phyloP scores from a whole-genome alignment of 1,140 invertebrate species.

The Tyrophagus putrescentiae region DNA sequence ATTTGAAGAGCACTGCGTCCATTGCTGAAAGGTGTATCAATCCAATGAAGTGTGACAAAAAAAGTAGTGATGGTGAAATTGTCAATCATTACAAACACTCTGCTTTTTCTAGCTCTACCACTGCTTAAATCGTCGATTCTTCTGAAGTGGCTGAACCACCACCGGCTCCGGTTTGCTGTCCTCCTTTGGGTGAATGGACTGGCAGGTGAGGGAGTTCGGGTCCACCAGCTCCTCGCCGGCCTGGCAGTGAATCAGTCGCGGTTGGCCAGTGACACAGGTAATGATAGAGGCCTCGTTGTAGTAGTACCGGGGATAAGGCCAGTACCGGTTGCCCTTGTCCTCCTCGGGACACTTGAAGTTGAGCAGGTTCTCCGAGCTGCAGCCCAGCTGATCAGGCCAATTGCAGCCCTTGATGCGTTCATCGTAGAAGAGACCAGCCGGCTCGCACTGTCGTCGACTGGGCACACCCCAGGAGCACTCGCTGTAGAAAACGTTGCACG shows the following conservation, averaged over 20 bases:
- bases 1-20: no score
- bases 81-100: no score
- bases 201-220: slow-evolving; percentile 14
- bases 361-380: slow-evolving; percentile 66
- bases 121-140: no score
- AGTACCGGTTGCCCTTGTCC: slow-evolving; percentile 59
- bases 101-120: no score
- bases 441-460: slow-evolving; percentile 57
- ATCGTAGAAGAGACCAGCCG: slow-evolving; percentile 65
- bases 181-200: slow-evolving; percentile 2
- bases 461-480: slow-evolving; percentile 70
- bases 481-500: slow-evolving; percentile 66
- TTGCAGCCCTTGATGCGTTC: slow-evolving; percentile 72
- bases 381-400: slow-evolving; percentile 72
- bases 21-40: no score
- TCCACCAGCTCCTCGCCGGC: slow-evolving; percentile 27
- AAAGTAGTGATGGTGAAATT: no score
- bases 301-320: slow-evolving; percentile 72
- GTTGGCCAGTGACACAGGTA: slow-evolving; percentile 68
- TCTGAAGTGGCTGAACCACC: no score
- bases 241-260: slow-evolving; percentile 60
- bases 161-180: neutral
- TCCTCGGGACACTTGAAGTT: slow-evolving; percentile 51
- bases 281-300: slow-evolving; percentile 75
- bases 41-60: no score